A percentile compares a stretch with the other conserved stretches of the same genome.
Conservation (phyloP, 2,797 vertebrate genomes). For the Jordanella pulchra region DNA sequence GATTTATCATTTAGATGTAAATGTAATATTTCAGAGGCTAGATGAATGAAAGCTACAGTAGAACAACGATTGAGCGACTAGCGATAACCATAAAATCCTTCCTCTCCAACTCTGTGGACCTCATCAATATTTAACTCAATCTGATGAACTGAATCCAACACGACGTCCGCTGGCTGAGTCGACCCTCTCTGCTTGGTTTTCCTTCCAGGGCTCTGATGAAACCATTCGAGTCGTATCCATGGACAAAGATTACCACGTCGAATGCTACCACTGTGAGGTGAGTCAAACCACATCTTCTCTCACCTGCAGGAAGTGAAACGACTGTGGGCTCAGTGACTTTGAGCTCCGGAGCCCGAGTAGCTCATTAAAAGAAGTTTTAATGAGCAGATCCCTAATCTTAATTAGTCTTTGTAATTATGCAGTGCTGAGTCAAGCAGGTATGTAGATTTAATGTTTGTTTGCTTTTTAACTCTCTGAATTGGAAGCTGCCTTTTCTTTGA, state of each 20-base stretch:
- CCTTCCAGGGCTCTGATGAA: slow-evolving; percentile 91
- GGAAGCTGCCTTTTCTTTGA: slow-evolving; percentile 39
- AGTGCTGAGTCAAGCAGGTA: slow-evolving; percentile 42
- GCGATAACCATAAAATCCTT: too few relatives aligned
- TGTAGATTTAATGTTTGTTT: slow-evolving; percentile 31
- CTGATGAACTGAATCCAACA: slow-evolving; percentile 15
- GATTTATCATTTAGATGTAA: too few relatives aligned
- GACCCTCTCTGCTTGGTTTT: slow-evolving; percentile 33
- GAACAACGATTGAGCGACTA: neutral
- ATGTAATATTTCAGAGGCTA: neutral
- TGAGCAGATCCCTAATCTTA: slow-evolving; percentile 46
- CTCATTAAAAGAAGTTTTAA: slow-evolving; percentile 56
- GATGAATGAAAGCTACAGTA: neutral
- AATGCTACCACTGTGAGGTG: slow-evolving; percentile 97
- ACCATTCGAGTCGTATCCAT: slow-evolving; percentile 96
- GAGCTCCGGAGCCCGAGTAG: slow-evolving; percentile 34
- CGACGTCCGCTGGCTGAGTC: slow-evolving; percentile 4
- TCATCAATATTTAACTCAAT: slow-evolving; percentile 28
- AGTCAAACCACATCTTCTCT: slow-evolving; percentile 33
- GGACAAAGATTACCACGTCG: slow-evolving; percentile 96
- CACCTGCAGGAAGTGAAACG: neutral
- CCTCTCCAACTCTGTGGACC: slow-evolving; percentile 2
- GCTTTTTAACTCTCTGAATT: slow-evolving; percentile 33
- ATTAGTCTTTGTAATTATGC: slow-evolving; percentile 61
- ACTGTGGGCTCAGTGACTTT: slow-evolving; percentile 16